Conservation (phyloP, 1,140 invertebrate genomes). For the Campoletis sonorensis region DNA sequence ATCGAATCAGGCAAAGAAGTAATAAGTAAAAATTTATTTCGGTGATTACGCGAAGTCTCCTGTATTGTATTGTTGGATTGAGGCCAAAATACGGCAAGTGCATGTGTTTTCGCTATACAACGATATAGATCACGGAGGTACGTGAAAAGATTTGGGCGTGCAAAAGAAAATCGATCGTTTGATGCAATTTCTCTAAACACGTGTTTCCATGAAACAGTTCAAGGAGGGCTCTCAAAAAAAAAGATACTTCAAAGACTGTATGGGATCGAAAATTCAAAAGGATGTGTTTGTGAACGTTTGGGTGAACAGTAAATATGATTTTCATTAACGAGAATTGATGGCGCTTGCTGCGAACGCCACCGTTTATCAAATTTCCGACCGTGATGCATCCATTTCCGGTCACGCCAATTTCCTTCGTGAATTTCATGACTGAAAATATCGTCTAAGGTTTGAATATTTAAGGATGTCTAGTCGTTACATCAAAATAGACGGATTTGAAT, state of each 20-base stretch:
- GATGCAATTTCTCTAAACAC: background rate
- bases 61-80: background rate
- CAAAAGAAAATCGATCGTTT: background rate
- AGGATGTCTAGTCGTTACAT: no score
- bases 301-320: background rate
- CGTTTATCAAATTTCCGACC: no score
- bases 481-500: no score
- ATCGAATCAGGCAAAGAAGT: background rate
- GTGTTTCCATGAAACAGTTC: background rate
- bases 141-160: background rate
- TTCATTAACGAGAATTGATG: background rate
- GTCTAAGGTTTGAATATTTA: no score
- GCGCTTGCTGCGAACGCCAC: no score
- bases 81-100: conserved; percentile 5
- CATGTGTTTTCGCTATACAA: background rate
- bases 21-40: background rate
- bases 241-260: background rate
- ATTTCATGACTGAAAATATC: no score
- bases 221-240: background rate
- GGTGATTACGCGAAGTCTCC: background rate
- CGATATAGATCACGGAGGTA: background rate
- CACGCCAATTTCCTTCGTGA: no score
- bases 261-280: background rate
- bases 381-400: no score
- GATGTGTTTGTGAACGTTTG: background rate